These are phyloP conservation scores for Rhizoglyphus robini DNA, from an alignment of 1,140 invertebrate species.

Conservation along the genomic window DNA sequence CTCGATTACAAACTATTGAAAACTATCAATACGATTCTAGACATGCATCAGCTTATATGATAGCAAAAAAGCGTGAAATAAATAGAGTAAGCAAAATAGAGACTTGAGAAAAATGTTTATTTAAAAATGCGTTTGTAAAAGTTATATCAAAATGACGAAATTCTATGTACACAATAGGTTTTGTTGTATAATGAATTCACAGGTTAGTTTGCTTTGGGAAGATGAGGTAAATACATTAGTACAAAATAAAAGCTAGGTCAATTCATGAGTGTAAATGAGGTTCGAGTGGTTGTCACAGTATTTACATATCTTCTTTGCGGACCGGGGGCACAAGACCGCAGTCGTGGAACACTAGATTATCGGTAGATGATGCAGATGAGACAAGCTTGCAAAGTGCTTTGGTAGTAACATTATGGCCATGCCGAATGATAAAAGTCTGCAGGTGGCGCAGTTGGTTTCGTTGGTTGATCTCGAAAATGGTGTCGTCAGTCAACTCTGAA, in stretches of 20 bases:
- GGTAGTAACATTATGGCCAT: slow-evolving; percentile 24
- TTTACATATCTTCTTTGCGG: background rate
- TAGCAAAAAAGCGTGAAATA: too few species aligned
- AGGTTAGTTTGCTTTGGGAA: too few species aligned
- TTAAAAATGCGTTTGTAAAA: too few species aligned
- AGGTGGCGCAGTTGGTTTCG: slow-evolving; percentile 23
- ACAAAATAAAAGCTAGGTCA: background rate
- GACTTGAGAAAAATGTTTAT: too few species aligned
- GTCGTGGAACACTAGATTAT: slow-evolving; percentile 19
- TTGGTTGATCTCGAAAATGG: slow-evolving; percentile 20
- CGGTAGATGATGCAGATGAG: background rate
- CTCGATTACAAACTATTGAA: too few species aligned
- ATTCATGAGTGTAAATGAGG: background rate
- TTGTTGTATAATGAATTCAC: background rate
- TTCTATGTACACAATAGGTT: background rate
- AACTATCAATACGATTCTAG: too few species aligned
- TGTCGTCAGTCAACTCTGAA: slow-evolving; percentile 23
- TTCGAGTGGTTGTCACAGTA: background rate
- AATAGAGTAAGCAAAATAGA: too few species aligned
- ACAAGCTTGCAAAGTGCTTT: background rate
- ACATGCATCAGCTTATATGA: too few species aligned
- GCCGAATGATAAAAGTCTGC: slow-evolving; percentile 24
- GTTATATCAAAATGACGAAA: too few species aligned
- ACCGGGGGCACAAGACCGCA: slow-evolving; percentile 17
- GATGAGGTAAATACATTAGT: too few species aligned